phyloP scores from a whole-genome alignment of 1,140 invertebrate genomes.

The Eufriesea mexicana region DNA sequence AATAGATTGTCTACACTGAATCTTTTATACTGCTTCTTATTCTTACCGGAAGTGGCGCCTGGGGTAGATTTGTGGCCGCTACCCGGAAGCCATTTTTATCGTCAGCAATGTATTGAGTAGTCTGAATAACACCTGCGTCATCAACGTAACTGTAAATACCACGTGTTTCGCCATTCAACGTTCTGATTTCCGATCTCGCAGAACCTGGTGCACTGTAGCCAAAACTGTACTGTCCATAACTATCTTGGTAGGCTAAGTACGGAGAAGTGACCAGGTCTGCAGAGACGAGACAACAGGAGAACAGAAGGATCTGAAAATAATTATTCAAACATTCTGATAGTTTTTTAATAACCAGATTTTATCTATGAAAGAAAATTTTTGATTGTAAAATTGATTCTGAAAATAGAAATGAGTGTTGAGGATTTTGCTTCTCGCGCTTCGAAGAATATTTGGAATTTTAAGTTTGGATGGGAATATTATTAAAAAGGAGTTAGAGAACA shows the following conservation, averaged over 20 bases:
- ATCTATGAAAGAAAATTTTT: too few species aligned
- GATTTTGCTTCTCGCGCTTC: too few species aligned
- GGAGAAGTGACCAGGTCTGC: neutral
- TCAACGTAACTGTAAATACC: conserved; percentile 83
- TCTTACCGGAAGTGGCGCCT: conserved; percentile 69
- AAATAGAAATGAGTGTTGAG: too few species aligned
- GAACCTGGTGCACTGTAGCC: conserved; percentile 82
- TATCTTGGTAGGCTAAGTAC: conserved; percentile 81
- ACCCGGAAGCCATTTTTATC: conserved; percentile 81
- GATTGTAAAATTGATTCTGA: too few species aligned
- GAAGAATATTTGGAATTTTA: too few species aligned
- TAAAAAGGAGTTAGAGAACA: too few species aligned
- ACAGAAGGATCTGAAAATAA: conserved; percentile 32
- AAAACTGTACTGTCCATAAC: conserved; percentile 82
- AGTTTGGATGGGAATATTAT: too few species aligned
- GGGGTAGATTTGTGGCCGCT: conserved; percentile 83
- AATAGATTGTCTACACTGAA: too few species aligned
- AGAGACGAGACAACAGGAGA: conserved; percentile 4
- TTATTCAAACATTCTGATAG: neutral
- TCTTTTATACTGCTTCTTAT: too few species aligned
- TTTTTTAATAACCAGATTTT: neutral
- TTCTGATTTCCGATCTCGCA: conserved; percentile 80
- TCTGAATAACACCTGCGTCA: conserved; percentile 80
- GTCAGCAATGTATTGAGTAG: conserved; percentile 75
- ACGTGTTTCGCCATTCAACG: conserved; percentile 70